Evolutionary conservation across 2,113 vertebrate species (phyloP), one percentile per base, ranked within the genome.

Genomic region (Caracal caracal): DNA sequence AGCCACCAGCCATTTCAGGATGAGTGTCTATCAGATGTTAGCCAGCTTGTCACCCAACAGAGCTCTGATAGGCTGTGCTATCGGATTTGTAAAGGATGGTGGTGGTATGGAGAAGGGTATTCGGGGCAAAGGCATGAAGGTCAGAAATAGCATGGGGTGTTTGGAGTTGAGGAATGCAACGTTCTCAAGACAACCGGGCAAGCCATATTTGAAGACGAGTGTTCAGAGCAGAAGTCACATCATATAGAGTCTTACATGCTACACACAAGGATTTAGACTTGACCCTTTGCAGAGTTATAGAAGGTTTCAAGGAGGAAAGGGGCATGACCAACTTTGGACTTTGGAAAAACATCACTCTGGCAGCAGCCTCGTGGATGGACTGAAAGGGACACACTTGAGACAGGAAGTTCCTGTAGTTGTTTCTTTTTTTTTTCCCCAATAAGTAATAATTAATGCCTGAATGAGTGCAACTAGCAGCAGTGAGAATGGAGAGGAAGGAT

Each of bases 361-460:
- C 33, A 82, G 75, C 37, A 87, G 16, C 24, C 70, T 90, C 7
- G 37, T 92, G 47, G 56, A 92, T 68, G 9, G 19, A 78, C 24
- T 68, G n/a, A 94, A 94, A 53, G 65, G 19, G 24, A 66, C 40
- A 90, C 24, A 93, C 79, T 95, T 90, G 16, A 84, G 95, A 56
- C 6, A 94, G 35, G 4, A 40, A 88, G 15, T 90, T 87, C 65
- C 79, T 33, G 68, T 73, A 73, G 20, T 12, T 83, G 6, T 49
- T 40, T 20, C 56, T 22, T 66, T 13, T 26, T 26, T 35, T 37
- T 35, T 76, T 63, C 92, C 75, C 37, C 13, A 35, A 17, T 66
- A 24, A 47, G 24, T 94, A 88, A 71, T 49, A 93, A 66, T 43
- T 37, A 82, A 19, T 70, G 10, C 30, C 37, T 92, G 35, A 96